Conservation (phyloP, 2,888 invertebrate species). For the Onchidella celtica region DNA sequence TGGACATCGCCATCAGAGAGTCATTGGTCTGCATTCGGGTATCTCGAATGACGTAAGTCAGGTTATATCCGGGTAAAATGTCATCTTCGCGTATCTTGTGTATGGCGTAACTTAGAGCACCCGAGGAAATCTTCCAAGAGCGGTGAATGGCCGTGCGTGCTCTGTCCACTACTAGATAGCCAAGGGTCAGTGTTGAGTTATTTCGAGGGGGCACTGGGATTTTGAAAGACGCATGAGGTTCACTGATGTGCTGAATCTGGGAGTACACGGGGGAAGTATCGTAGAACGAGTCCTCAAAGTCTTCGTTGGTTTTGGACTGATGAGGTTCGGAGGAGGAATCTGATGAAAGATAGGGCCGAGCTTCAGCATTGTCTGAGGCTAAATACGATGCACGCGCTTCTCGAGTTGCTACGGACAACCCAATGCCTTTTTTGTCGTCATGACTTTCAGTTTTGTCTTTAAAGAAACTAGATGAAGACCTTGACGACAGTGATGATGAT, state of each 20-base stretch:
- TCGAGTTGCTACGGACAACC: not conserved
- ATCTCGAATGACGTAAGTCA: slow-evolving; percentile 92
- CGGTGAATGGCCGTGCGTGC: slow-evolving; percentile 13
- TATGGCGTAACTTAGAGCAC: slow-evolving; percentile 93
- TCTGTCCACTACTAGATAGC: slow-evolving; percentile 48
- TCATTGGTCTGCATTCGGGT: slow-evolving; percentile 93
- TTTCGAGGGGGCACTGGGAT: slow-evolving; percentile 24
- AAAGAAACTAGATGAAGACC: too few species aligned
- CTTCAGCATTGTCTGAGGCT: not conserved
- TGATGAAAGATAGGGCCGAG: too few species aligned
- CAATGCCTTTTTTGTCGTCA: too few species aligned
- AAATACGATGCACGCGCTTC: not conserved
- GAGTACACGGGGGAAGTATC: not conserved
- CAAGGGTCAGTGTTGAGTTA: slow-evolving; percentile 42
- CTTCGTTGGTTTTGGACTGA: not conserved
- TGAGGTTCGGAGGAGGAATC: not conserved
- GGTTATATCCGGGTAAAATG: slow-evolving; percentile 84
- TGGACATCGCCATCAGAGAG: slow-evolving; percentile 91
- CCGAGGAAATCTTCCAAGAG: slow-evolving; percentile 84
- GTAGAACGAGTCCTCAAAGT: not conserved
- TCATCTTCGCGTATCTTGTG: slow-evolving; percentile 85
- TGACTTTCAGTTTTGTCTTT: too few species aligned
- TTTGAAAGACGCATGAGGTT: slow-evolving; percentile 32
- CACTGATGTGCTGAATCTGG: not conserved
- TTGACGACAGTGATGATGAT: too few species aligned